These are phyloP conservation scores for Eurypyga helias DNA, from an alignment of 2,113 vertebrate genomes.

Conservation along the genomic window DNA sequence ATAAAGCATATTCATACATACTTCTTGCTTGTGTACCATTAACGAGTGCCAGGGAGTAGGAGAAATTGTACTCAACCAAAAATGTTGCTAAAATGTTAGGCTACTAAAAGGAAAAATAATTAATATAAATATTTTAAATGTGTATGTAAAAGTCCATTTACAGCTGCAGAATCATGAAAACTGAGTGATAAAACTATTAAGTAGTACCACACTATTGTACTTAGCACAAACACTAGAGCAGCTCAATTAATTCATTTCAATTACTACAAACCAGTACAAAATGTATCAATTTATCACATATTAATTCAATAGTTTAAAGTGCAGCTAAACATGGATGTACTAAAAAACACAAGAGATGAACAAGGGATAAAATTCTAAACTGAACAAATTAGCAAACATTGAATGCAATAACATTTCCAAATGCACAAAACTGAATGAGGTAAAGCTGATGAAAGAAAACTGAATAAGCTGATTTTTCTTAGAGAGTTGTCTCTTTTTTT, in stretches of 20 bases:
- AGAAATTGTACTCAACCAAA: background rate
- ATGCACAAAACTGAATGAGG: background rate
- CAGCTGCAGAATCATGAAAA: background rate
- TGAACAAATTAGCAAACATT: background rate
- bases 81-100: background rate
- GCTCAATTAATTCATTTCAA: slow-evolving; percentile 37
- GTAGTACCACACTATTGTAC: background rate
- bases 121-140: background rate
- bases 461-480: background rate
- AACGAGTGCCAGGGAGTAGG: background rate
- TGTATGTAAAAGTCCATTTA: background rate
- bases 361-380: background rate
- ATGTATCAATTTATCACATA: background rate
- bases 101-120: background rate
- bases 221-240: background rate
- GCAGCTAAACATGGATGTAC: background rate
- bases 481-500: background rate
- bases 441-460: background rate
- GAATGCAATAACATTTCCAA: background rate
- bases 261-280: slow-evolving; percentile 18
- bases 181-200: background rate
- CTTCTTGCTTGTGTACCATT: background rate
- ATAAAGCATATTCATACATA: background rate
- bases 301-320: background rate
- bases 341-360: background rate